These are phyloP conservation scores for Clamator glandarius DNA, from an alignment of 2,797 vertebrate genomes.

Conservation along the genomic window DNA sequence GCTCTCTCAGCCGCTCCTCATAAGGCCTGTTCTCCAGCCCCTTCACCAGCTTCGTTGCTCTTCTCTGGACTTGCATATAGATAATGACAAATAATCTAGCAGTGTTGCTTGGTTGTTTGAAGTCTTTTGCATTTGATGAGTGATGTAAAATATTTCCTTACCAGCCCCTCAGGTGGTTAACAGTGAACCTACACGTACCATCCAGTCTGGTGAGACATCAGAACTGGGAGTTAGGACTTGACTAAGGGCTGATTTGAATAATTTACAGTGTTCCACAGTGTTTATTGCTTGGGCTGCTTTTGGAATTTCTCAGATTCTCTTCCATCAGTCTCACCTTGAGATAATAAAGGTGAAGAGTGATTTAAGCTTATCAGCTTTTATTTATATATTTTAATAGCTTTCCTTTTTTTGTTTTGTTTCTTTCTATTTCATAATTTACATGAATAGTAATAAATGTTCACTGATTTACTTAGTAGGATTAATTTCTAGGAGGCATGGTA, in stretches of 20 bases:
- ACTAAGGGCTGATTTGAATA: background rate
- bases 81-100: background rate
- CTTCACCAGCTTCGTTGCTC: too few species aligned
- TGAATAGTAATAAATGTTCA: background rate
- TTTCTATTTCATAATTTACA: background rate
- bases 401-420: background rate
- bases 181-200: background rate
- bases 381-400: background rate
- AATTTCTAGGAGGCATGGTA: background rate
- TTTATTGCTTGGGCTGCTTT: background rate
- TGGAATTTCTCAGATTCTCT: background rate
- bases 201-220: background rate
- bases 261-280: background rate
- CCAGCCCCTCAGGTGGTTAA: fast-evolving
- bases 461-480: background rate
- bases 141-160: background rate
- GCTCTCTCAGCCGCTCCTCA: too few species aligned
- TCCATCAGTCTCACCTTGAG: background rate
- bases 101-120: background rate
- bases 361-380: background rate
- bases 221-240: background rate
- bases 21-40: too few species aligned
- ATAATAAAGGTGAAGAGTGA: background rate
- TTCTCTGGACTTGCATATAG: too few species aligned
- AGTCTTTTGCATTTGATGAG: background rate